phyloP scores from a whole-genome alignment of 1,140 invertebrate species.

The Nasonia longicornis region DNA sequence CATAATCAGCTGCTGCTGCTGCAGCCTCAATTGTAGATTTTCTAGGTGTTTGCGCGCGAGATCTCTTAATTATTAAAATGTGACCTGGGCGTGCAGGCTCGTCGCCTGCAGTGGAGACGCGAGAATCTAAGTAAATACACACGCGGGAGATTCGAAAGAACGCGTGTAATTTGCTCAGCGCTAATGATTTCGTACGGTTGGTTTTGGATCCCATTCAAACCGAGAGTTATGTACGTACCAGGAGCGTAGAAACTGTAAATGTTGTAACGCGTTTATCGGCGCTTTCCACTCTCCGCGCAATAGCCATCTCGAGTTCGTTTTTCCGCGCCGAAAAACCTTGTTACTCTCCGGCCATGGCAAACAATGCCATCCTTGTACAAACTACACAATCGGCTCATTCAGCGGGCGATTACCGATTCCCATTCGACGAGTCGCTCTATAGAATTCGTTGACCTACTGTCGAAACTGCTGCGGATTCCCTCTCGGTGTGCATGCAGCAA shows the following conservation, averaged over 20 bases:
- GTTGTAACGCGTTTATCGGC: too few relatives aligned
- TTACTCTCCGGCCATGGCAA: neutral
- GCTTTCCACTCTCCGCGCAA: too few relatives aligned
- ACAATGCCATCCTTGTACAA: neutral
- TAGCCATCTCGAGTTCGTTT: too few relatives aligned
- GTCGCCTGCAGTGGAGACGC: neutral
- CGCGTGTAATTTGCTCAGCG: neutral
- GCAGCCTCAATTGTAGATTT: constrained; percentile 18
- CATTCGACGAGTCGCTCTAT: neutral
- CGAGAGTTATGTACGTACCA: too few relatives aligned
- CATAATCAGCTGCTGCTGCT: neutral
- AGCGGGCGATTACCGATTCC: neutral
- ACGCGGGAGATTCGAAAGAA: neutral
- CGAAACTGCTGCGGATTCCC: neutral
- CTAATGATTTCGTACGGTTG: too few relatives aligned
- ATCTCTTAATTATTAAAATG: constrained; percentile 34
- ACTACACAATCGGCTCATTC: neutral
- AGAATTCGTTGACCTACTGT: constrained; percentile 3
- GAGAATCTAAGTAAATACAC: neutral
- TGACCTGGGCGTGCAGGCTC: neutral
- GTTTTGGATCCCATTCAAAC: too few relatives aligned
- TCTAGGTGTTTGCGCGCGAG: neutral
- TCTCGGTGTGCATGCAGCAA: neutral
- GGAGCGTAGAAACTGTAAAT: too few relatives aligned
- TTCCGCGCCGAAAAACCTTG: neutral